Percentiles rank a stretch among this genome's conserved stretches.
phyloP scores from a whole-genome alignment of 2,113 vertebrate species.

The Nycticorax nycticorax region DNA sequence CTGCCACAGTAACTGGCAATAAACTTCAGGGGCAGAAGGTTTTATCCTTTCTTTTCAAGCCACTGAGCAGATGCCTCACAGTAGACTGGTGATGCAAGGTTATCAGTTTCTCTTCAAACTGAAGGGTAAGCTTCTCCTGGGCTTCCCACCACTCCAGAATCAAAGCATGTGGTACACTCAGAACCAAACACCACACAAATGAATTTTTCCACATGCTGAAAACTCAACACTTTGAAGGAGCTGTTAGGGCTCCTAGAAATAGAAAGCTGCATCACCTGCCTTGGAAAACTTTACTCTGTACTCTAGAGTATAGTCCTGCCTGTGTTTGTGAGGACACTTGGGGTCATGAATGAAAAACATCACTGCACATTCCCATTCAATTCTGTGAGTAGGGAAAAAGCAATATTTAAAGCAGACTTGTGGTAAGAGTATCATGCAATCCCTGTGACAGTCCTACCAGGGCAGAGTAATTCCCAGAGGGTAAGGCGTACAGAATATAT shows the following conservation, averaged over 20 bases:
- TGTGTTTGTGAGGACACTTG: background rate
- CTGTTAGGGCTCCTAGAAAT: background rate
- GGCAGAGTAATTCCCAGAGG: background rate
- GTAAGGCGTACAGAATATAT: background rate
- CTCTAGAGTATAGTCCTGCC: background rate
- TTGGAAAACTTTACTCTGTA: conserved; percentile 3
- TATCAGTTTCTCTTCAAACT: background rate
- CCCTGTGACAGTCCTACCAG: background rate
- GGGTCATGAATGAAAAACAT: background rate
- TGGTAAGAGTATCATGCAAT: too few species aligned
- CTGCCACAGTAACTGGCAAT: background rate
- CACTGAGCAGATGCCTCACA: background rate
- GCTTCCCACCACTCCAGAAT: background rate
- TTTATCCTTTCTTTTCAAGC: background rate
- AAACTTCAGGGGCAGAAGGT: background rate
- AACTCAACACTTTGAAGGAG: background rate
- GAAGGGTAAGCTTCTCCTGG: background rate
- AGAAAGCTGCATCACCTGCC: background rate
- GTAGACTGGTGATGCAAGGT: background rate
- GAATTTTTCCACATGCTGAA: background rate
- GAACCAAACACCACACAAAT: background rate
- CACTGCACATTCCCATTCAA: background rate
- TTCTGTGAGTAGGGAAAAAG: background rate
- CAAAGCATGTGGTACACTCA: background rate
- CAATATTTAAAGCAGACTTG: background rate